Conservation (phyloP, 2,888 invertebrate species). For the Lamproptera curius region DNA sequence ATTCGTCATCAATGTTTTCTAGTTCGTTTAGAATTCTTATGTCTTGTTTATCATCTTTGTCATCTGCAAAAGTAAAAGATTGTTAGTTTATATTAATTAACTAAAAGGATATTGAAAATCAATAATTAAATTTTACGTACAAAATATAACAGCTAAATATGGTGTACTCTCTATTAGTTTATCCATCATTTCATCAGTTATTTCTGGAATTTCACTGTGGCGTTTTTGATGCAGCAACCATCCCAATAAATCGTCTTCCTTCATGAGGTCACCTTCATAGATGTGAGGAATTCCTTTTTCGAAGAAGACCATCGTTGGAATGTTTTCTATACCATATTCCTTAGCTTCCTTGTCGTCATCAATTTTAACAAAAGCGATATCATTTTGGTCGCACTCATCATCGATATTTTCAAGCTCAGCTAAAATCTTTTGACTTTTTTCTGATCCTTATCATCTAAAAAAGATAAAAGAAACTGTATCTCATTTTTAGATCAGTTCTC, state of each 20-base stretch:
- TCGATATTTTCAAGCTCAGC: constrained; percentile 94
- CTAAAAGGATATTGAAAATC: background rate
- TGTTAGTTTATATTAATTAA: background rate
- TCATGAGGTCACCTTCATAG: constrained; percentile 91
- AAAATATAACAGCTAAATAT: constrained; percentile 93
- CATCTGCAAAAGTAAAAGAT: constrained; percentile 76
- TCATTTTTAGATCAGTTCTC: constrained; percentile 72
- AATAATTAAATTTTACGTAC: constrained; percentile 77
- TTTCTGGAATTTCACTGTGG: constrained; percentile 93
- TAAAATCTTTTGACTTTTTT: constrained; percentile 92
- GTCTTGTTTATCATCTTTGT: constrained; percentile 93
- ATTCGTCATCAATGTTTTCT: constrained; percentile 94
- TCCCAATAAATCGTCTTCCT: constrained; percentile 92
- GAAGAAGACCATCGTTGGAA: constrained; percentile 89
- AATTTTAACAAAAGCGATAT: constrained; percentile 94
- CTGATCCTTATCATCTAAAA: constrained; percentile 92
- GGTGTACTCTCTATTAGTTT: constrained; percentile 88
- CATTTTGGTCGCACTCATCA: constrained; percentile 94
- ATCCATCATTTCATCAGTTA: constrained; percentile 96
- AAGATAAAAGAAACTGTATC: constrained; percentile 65
- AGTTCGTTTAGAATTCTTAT: constrained; percentile 91
- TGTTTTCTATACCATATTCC: constrained; percentile 90
- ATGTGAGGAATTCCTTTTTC: constrained; percentile 85
- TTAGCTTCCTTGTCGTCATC: constrained; percentile 92
- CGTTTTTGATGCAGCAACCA: constrained; percentile 95